Conservation (phyloP, 30 jellyfish, hydroid and myxozoan genomes). For the Aurelia aurita region DNA sequence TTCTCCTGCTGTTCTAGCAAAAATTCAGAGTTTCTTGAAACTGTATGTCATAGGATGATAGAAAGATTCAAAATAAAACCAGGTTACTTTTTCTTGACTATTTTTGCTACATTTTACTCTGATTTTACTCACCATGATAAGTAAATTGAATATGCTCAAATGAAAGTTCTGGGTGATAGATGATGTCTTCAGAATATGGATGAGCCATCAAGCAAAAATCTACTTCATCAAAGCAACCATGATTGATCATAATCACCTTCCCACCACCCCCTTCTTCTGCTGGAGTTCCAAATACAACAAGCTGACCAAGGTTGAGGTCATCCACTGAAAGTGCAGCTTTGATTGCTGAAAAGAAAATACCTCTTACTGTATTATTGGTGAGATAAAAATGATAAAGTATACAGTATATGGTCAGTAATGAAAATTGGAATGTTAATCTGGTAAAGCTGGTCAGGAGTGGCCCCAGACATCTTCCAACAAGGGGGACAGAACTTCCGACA, state of each 20-base stretch:
- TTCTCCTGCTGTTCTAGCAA: too few species aligned
- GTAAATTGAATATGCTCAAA: conserved; percentile 56
- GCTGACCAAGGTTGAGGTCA: conserved; percentile 13
- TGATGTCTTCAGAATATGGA: conserved; percentile 79
- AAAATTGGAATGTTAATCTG: too few species aligned
- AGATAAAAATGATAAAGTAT: too few species aligned
- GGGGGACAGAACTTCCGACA: too few species aligned
- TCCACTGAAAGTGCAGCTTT: conserved; percentile 48
- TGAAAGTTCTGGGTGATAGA: conserved; percentile 63
- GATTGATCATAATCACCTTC: conserved; percentile 74
- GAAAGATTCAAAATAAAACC: too few species aligned
- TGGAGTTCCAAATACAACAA: conserved; percentile 98
- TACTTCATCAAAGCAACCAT: conserved; percentile 84
- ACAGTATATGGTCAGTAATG: too few species aligned
- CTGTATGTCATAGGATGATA: too few species aligned
- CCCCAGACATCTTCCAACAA: too few species aligned
- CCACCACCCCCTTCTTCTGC: conserved; percentile 99
- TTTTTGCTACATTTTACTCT: not conserved
- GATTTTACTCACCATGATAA: conserved; percentile 47
- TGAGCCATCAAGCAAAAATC: conserved; percentile 99
- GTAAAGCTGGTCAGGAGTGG: too few species aligned
- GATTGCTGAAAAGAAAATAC: not conserved
- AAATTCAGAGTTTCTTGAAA: too few species aligned
- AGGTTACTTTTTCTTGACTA: too few species aligned
- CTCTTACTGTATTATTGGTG: too few species aligned